Evolutionary conservation across 2,113 vertebrate genomes (phyloP).

Genomic region (Balaeniceps rex): DNA sequence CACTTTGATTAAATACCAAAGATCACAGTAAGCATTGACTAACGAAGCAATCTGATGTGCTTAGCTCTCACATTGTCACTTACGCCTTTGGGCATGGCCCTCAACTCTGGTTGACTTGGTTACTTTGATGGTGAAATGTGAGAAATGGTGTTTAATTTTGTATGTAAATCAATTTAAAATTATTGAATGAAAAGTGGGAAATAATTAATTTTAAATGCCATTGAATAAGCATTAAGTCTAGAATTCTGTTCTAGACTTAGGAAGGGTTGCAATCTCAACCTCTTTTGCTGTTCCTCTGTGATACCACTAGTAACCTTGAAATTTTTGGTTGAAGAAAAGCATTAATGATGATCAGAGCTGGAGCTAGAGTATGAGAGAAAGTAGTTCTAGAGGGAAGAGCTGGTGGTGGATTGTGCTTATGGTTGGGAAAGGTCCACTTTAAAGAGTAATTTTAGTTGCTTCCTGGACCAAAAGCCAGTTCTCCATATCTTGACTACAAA

Average conservation of each 20-base stretch:
- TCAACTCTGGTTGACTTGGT: neutral
- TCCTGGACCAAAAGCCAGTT: neutral
- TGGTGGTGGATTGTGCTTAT: neutral
- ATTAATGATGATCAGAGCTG: neutral
- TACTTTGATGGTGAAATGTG: neutral
- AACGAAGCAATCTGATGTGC: accelerated
- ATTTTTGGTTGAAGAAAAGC: neutral
- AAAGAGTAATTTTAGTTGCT: neutral
- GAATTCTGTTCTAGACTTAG: neutral
- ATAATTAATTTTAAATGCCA: neutral
- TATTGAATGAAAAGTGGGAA: neutral
- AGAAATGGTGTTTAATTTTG: neutral
- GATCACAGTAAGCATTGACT: neutral
- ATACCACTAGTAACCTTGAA: neutral
- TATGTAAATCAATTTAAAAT: neutral
- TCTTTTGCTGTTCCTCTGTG: neutral
- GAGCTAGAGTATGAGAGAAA: neutral
- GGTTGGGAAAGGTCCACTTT: neutral
- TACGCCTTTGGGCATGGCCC: neutral
- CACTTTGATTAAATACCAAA: neutral
- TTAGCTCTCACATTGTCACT: neutral
- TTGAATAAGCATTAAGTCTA: neutral
- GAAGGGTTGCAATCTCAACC: neutral
- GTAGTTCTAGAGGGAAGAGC: neutral
- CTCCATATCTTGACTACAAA: neutral